Evolutionary conservation across 1,140 invertebrate species (phyloP), one percentile per base, ranked within the genome.

Genomic region (Manduca sexta): DNA sequence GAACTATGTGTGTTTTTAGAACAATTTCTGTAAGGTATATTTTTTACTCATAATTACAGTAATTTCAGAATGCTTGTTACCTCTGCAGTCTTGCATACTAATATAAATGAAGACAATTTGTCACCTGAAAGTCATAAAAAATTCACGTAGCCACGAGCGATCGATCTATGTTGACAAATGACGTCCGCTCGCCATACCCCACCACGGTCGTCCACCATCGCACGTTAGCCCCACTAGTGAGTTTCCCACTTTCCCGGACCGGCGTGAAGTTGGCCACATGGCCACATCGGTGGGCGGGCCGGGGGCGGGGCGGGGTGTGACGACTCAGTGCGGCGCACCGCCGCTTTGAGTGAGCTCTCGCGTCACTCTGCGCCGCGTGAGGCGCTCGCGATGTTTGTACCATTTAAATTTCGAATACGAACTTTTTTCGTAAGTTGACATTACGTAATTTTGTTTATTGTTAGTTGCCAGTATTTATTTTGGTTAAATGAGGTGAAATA

Each of bases 171-270:
- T 50, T 53, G 51, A 53, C 56, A 53, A 50, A 55, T 55, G 26
- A 41, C 49, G 39, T 16, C 38, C 39, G 48, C 39, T 42, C 33
- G 45, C 44, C 34, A 11, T 37, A 55, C 60, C 60, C 56, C 64
- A 56, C 64, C 54, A 56, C 41, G 39, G 15, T 16, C 12, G 33
- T 39, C 49, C 31, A 40, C 44, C 55, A 52, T 55, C 31, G 41
- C 41, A 44, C 58, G 56, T 50, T 52, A 53, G 56, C 63, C 66
- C 69, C 69, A 65, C 64, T 68, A 59, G 59, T 50, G 48, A 61
- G 60, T 77, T 79, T 76, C 75, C 78, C 70, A 67, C 63, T 71
- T 82, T 76, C 66, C 78, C 64, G 51, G 38, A 66, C 51, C 68
- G 52, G 13, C 26, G 65, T 67, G 75, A 80, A 83, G 76, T 83